Evolutionary conservation across 2,797 vertebrate species (phyloP).

Genomic region (Poeciliopsis infans): DNA sequence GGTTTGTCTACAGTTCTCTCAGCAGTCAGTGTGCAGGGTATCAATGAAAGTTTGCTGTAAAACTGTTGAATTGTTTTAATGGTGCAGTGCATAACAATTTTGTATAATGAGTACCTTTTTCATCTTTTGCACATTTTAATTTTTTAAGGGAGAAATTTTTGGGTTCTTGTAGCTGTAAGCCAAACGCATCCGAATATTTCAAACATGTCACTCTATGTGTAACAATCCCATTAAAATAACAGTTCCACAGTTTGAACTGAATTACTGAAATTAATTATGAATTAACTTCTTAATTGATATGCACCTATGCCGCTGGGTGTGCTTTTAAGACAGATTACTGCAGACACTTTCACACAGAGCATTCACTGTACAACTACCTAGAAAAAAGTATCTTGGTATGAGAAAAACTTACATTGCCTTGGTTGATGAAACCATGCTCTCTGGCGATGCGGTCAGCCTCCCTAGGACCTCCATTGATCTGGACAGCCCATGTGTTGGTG

Average conservation of each 20-base stretch:
- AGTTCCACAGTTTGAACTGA: neutral
- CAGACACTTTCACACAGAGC: neutral
- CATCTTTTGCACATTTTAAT: neutral
- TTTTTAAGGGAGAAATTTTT: neutral
- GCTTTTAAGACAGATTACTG: neutral
- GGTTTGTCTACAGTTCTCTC: neutral
- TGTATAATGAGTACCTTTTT: neutral
- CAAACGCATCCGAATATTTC: neutral
- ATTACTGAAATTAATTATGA: neutral
- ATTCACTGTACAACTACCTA: neutral
- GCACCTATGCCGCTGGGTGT: neutral
- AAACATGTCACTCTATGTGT: neutral
- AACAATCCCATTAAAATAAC: neutral
- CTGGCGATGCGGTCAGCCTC: constrained; percentile 87
- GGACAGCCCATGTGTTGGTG: constrained; percentile 96
- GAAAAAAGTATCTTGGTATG: neutral
- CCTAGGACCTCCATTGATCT: constrained; percentile 82
- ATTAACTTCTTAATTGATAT: neutral
- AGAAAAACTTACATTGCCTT: constrained; percentile 85
- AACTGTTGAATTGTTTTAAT: neutral
- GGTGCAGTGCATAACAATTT: neutral
- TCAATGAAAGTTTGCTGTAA: neutral
- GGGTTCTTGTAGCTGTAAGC: neutral
- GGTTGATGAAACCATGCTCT: constrained; percentile 93
- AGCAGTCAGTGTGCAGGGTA: neutral